phyloP scores from a whole-genome alignment of 2,797 vertebrate genomes.

The Tolypeutes matacus region DNA sequence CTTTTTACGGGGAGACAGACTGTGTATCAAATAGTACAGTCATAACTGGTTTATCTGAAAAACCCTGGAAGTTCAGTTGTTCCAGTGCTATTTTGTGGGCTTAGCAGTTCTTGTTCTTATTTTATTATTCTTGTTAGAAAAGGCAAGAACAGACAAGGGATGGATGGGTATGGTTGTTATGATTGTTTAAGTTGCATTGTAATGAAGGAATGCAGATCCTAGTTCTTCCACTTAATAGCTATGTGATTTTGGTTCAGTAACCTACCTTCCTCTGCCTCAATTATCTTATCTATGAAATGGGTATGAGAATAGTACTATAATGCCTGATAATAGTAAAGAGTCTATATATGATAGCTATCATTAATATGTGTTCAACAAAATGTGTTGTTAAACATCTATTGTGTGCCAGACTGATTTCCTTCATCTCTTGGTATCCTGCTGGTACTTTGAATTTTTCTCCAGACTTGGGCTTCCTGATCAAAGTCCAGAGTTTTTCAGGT shows the following conservation, averaged over 20 bases:
- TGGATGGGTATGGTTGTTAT: background rate
- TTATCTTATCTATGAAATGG: background rate
- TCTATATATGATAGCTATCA: background rate
- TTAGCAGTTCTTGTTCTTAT: background rate
- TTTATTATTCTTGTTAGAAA: slow-evolving; percentile 43
- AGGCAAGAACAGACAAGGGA: slow-evolving; percentile 19
- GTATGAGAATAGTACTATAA: background rate
- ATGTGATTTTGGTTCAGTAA: slow-evolving; percentile 8
- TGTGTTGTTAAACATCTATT: background rate
- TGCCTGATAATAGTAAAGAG: background rate
- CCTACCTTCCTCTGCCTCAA: background rate
- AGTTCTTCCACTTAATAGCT: background rate
- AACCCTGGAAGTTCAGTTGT: background rate
- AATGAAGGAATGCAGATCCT: background rate
- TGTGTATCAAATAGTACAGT: slow-evolving; percentile 18
- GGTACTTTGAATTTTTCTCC: slow-evolving; percentile 7
- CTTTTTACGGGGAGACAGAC: slow-evolving; percentile 17
- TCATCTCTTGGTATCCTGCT: slow-evolving; percentile 13
- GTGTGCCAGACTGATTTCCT: background rate
- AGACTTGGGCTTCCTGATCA: background rate
- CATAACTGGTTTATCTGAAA: slow-evolving; percentile 27
- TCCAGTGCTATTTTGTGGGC: background rate
- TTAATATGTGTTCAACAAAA: slow-evolving; percentile 14
- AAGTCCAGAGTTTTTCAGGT: slow-evolving; percentile 25
- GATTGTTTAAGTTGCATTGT: background rate